A percentile compares a stretch with the other conserved stretches of the same genome.
These are phyloP conservation scores for Dascyllus trimaculatus DNA, from an alignment of 2,113 vertebrate species.

Conservation along the genomic window DNA sequence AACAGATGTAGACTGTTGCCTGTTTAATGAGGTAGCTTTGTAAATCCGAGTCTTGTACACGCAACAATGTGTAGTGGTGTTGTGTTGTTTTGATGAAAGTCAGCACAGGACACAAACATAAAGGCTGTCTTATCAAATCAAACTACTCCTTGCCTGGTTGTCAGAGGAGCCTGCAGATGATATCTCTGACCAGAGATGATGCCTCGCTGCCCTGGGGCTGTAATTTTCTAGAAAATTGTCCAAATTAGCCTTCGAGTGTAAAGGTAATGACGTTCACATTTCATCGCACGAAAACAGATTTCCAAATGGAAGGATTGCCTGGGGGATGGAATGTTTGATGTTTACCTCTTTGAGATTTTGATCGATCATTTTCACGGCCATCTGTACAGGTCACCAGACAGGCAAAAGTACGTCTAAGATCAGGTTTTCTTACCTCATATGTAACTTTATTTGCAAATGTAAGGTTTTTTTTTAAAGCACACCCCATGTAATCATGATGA, in stretches of 20 bases:
- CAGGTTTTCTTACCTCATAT: neutral
- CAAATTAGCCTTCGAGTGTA: constrained; percentile 33
- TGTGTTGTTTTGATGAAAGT: constrained; percentile 8
- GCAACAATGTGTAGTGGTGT: neutral
- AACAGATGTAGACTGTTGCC: constrained; percentile 5
- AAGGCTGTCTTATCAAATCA: constrained; percentile 11
- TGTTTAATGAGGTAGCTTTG: constrained; percentile 10
- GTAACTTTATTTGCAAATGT: neutral
- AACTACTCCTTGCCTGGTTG: neutral
- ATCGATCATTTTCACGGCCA: constrained; percentile 25
- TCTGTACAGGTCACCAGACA: constrained; percentile 5
- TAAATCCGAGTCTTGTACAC: constrained; percentile 5
- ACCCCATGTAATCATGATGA: neutral
- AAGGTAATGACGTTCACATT: constrained; percentile 22
- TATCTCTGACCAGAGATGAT: neutral
- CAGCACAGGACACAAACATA: neutral
- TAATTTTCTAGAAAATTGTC: constrained; percentile 25
- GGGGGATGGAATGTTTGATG: constrained; percentile 15
- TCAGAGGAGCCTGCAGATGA: constrained; percentile 24
- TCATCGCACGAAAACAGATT: neutral
- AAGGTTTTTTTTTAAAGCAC: no score
- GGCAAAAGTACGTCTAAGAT: neutral
- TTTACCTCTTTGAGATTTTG: constrained; percentile 40
- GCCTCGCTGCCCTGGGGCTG: neutral
- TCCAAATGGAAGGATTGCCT: neutral